These are phyloP conservation scores for Apaloderma vittatum DNA, from an alignment of 2,113 vertebrate genomes.

Conservation along the genomic window DNA sequence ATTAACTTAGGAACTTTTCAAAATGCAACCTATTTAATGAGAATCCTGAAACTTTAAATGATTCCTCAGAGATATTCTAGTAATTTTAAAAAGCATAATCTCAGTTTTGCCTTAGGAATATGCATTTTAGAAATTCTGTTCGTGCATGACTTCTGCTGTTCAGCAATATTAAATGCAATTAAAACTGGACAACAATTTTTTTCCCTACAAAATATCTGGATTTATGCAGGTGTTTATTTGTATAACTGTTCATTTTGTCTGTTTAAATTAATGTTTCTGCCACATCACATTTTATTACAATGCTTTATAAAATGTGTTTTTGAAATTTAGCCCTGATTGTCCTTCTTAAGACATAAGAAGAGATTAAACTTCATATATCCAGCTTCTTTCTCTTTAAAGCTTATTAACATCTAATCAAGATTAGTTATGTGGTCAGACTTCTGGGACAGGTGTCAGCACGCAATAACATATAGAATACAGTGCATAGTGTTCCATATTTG, in stretches of 20 bases:
- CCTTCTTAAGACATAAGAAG: slow-evolving; percentile 40
- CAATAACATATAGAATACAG: not conserved
- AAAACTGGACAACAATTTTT: not conserved
- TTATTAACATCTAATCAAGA: slow-evolving; percentile 55
- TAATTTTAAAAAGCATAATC: not conserved
- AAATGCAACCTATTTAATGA: not conserved
- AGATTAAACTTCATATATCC: slow-evolving; percentile 47
- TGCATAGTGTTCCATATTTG: not conserved
- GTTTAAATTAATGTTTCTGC: not conserved
- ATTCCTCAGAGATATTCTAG: not conserved
- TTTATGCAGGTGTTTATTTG: not conserved
- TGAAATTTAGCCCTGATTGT: not conserved
- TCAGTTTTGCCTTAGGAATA: not conserved
- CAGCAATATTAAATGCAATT: not conserved
- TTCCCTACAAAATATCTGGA: not conserved
- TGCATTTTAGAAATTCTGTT: not conserved
- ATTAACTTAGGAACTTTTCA: not conserved
- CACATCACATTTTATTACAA: not conserved
- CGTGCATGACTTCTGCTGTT: not conserved
- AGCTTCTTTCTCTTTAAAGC: slow-evolving; percentile 45
- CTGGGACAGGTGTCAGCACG: not conserved
- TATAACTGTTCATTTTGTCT: not conserved
- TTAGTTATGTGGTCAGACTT: not conserved
- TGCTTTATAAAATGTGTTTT: not conserved
- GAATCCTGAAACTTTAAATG: not conserved